Conservation (phyloP, 2,888 invertebrate genomes). For the Saturnia japonica region DNA sequence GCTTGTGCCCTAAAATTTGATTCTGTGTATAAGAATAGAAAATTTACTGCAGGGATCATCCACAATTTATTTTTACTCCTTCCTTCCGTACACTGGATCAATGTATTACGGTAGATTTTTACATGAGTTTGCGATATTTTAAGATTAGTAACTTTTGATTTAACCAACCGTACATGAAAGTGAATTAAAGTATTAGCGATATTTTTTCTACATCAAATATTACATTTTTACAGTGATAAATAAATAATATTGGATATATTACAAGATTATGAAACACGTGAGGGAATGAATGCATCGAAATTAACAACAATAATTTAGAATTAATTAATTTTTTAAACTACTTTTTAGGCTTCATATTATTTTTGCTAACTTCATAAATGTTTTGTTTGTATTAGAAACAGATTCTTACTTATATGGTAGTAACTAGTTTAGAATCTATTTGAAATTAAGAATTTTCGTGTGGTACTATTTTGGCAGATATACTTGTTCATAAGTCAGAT, state of each 20-base stretch:
- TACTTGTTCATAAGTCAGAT: not conserved
- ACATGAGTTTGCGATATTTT: slow-evolving; percentile 24
- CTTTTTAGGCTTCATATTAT: too few relatives aligned
- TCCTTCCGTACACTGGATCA: slow-evolving; percentile 31
- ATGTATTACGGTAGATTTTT: slow-evolving; percentile 29
- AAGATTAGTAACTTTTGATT: not conserved
- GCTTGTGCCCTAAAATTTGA: not conserved
- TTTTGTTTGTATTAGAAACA: too few relatives aligned
- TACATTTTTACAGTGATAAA: too few relatives aligned
- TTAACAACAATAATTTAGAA: too few relatives aligned
- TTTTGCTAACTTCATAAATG: too few relatives aligned
- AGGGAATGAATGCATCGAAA: too few relatives aligned
- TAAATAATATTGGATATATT: too few relatives aligned
- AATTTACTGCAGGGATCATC: not conserved
- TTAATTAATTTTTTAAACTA: too few relatives aligned
- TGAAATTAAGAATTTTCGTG: not conserved
- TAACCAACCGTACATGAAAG: not conserved
- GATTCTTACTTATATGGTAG: too few relatives aligned
- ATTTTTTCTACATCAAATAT: too few relatives aligned
- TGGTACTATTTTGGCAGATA: not conserved
- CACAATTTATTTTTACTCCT: slow-evolving; percentile 19
- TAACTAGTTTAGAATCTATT: not conserved
- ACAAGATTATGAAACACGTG: too few relatives aligned
- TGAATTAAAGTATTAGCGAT: not conserved
- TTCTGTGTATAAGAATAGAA: slow-evolving; percentile 9